Evolutionary conservation across 2,888 invertebrate species (phyloP).

Genomic region (Microplitis manilae): DNA sequence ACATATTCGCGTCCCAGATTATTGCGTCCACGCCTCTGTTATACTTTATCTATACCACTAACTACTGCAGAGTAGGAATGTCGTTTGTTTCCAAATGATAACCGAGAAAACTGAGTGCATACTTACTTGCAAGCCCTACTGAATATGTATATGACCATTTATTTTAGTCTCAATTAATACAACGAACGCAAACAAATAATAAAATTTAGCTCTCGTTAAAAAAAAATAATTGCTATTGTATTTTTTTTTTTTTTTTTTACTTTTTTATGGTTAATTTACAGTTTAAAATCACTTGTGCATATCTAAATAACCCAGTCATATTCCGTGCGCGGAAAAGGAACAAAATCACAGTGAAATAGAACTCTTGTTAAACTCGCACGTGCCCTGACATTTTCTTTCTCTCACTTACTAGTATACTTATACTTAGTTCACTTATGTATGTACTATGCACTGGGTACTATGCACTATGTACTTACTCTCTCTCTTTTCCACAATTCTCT

Average conservation of each 20-base stretch:
- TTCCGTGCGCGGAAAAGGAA: constrained; percentile 17
- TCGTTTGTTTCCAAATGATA: constrained; percentile 16
- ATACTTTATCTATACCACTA: background rate
- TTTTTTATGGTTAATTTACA: background rate
- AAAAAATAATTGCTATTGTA: too few species aligned
- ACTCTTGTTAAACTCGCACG: constrained; percentile 36
- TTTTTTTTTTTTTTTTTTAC: background rate
- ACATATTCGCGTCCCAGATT: constrained; percentile 25
- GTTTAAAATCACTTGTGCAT: constrained; percentile 14
- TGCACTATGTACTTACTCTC: background rate
- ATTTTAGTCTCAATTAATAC: background rate
- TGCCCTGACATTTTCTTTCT: constrained; percentile 26
- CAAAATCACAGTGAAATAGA: constrained; percentile 17
- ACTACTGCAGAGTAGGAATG: constrained; percentile 25
- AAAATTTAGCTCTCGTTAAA: background rate
- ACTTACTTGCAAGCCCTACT: background rate
- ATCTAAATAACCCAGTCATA: background rate
- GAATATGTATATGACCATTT: constrained; percentile 9
- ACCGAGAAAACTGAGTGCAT: constrained; percentile 18
- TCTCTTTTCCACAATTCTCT: background rate
- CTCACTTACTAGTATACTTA: background rate
- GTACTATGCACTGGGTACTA: background rate
- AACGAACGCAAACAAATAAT: constrained; percentile 8
- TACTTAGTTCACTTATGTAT: constrained; percentile 2
- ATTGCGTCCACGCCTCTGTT: constrained; percentile 32